A percentile compares a stretch with the other conserved stretches of the same genome.
These are phyloP conservation scores for Thalassarche chlororhynchos DNA, from an alignment of 2,113 vertebrate genomes.

Conservation along the genomic window DNA sequence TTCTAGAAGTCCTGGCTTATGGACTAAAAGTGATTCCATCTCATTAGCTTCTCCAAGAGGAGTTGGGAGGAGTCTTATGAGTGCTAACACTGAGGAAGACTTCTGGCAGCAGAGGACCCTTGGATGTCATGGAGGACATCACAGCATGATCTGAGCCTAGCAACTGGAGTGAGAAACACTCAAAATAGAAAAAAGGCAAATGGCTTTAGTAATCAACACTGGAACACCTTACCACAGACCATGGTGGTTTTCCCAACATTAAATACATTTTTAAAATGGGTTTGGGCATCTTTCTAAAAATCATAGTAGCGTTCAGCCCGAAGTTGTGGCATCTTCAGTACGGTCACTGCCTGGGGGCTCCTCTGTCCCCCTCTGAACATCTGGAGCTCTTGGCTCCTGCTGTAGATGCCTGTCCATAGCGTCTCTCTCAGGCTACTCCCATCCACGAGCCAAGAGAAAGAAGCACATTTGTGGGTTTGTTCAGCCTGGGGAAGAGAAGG, in stretches of 20 bases:
- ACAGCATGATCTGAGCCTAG: not conserved
- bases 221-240: not conserved
- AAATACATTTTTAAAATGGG: not conserved
- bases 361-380: not conserved
- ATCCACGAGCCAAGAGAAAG: accelerated
- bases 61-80: not conserved
- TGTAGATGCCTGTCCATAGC: not conserved
- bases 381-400: not conserved
- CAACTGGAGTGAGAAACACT: not conserved
- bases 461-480: not conserved
- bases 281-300: not conserved
- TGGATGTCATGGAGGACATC: not conserved
- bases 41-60: not conserved
- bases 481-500: not conserved
- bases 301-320: accelerated
- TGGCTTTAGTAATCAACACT: not conserved
- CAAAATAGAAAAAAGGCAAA: not conserved
- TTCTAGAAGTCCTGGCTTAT: not conserved
- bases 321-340: not conserved
- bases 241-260: not conserved
- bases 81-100: not conserved
- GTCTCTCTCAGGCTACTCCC: not conserved
- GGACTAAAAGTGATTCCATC: not conserved
- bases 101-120: not conserved
- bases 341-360: not conserved